A percentile compares a stretch with the other conserved stretches of the same genome.
These are phyloP conservation scores for Pachyseris speciosa DNA, from an alignment of 64 coral and sea anemone genomes.

Conservation along the genomic window DNA sequence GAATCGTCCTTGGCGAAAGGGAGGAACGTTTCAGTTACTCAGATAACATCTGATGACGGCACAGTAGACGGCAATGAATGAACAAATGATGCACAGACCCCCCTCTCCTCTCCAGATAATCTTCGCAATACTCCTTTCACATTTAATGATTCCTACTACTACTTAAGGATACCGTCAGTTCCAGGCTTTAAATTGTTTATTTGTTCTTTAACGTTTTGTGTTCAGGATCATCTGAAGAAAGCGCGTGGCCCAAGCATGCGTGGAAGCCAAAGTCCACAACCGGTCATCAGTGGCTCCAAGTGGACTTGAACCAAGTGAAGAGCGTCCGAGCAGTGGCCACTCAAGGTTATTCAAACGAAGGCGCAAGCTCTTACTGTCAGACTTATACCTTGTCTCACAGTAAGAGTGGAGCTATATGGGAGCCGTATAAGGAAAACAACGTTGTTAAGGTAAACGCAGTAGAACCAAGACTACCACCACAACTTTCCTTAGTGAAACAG, in stretches of 20 bases:
- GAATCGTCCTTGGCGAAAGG: too few relatives aligned
- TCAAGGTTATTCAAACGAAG: neutral
- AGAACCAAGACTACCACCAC: neutral
- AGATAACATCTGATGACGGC: too few relatives aligned
- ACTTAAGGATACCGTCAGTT: too few relatives aligned
- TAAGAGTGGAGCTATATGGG: constrained; percentile 25
- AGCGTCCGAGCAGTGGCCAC: neutral
- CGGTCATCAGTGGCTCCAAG: constrained; percentile 42
- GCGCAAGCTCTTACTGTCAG: neutral
- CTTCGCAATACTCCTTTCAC: too few relatives aligned
- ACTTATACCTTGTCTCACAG: constrained; percentile 46
- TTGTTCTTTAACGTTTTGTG: neutral
- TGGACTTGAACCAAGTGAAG: constrained; percentile 30
- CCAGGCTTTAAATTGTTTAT: neutral
- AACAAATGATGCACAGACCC: too few relatives aligned
- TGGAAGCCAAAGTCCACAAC: neutral
- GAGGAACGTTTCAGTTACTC: too few relatives aligned
- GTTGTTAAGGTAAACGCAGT: constrained; percentile 4
- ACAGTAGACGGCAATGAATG: too few relatives aligned
- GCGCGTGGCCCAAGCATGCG: neutral
- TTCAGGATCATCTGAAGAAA: neutral
- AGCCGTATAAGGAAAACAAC: neutral
- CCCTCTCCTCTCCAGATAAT: too few relatives aligned
- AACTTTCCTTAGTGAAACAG: too few relatives aligned
- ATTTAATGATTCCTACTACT: too few relatives aligned